Percentiles rank a stretch among this genome's conserved stretches.
Conservation (phyloP, 2,888 invertebrate species). For the Horisme vitalbata region DNA sequence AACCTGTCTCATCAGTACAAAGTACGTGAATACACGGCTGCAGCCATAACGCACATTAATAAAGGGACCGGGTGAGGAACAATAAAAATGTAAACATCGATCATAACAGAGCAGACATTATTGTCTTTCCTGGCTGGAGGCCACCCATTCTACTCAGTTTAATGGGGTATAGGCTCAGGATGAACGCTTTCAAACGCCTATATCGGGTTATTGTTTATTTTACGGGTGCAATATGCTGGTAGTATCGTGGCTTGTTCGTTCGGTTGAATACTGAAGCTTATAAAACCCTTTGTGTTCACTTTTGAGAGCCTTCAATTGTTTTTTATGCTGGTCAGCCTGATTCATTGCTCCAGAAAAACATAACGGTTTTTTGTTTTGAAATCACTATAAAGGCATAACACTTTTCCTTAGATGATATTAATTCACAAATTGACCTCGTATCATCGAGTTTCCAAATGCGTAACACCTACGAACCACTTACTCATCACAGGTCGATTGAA, state of each 20-base stretch:
- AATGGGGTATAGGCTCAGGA: constrained; percentile 38
- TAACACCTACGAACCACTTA: constrained; percentile 52
- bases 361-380: no score
- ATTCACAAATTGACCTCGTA: no score
- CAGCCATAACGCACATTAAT: constrained; percentile 40
- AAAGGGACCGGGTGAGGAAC: constrained; percentile 47
- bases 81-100: constrained; percentile 71
- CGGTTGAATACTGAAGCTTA: constrained; percentile 12
- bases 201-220: constrained; percentile 47
- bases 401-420: no score
- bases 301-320: background rate
- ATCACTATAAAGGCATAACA: no score
- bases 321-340: background rate
- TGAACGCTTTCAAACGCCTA: constrained; percentile 41
- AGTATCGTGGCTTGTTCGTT: constrained; percentile 18
- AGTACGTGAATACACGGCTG: constrained; percentile 7
- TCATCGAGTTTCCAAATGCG: constrained; percentile 34
- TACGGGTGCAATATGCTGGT: constrained; percentile 24
- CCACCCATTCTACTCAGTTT: constrained; percentile 54
- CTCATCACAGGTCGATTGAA: constrained; percentile 49
- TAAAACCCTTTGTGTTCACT: constrained; percentile 15
- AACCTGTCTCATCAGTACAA: constrained; percentile 13
- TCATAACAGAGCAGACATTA: constrained; percentile 62
- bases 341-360: background rate
- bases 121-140: constrained; percentile 61